phyloP scores from a whole-genome alignment of 1,140 invertebrate species.

The Meteorus sp. region DNA sequence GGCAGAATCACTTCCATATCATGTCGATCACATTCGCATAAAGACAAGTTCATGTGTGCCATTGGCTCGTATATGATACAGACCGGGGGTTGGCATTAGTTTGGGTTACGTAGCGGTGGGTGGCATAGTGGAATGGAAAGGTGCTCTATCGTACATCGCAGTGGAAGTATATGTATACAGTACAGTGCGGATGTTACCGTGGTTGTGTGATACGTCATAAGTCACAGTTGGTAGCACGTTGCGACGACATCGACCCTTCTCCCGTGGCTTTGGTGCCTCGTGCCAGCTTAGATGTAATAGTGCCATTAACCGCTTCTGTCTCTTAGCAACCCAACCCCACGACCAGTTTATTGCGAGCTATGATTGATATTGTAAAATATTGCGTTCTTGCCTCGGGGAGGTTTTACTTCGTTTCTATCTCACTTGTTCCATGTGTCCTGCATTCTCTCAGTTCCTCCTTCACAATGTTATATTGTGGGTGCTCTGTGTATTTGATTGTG shows the following conservation, averaged over 20 bases:
- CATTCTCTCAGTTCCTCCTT: too few species aligned
- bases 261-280: conserved; percentile 2
- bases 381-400: conserved; percentile 10
- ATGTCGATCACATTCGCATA: too few species aligned
- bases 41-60: too few species aligned
- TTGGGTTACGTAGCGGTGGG: background rate
- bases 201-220: conserved; percentile 47
- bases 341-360: conserved; percentile 44
- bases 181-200: background rate
- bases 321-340: conserved; percentile 43
- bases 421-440: too few species aligned
- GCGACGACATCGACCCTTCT: conserved; percentile 43
- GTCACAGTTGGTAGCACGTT: conserved; percentile 54
- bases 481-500: too few species aligned
- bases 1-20: too few species aligned
- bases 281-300: conserved; percentile 43
- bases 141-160: background rate
- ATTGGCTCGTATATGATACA: too few species aligned
- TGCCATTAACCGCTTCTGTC: conserved; percentile 50
- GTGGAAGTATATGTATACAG: background rate
- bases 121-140: background rate
- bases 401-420: background rate
- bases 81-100: background rate
- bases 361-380: conserved; percentile 52
- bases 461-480: too few species aligned